A percentile compares a stretch with the other conserved stretches of the same genome.
These are phyloP conservation scores for Conus betulinus DNA, from an alignment of 1,140 invertebrate genomes.

Conservation along the genomic window DNA sequence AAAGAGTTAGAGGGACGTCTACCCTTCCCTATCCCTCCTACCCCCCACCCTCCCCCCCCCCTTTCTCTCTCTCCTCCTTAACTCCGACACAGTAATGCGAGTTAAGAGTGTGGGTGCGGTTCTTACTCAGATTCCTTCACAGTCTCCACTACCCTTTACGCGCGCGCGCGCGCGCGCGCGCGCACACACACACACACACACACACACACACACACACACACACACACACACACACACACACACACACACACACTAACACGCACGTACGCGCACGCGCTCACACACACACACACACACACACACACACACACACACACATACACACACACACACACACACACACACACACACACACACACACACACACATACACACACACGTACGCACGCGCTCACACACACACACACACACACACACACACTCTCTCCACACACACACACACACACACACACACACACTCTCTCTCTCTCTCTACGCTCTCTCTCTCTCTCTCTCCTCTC, in stretches of 20 bases:
- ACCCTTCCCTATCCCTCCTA: too few species aligned
- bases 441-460: conserved; percentile 8
- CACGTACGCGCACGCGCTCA: not conserved
- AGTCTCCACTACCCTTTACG: too few species aligned
- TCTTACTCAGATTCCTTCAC: too few species aligned
- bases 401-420: not conserved
- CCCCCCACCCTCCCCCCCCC: too few species aligned
- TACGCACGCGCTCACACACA: not conserved
- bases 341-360: not conserved
- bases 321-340: conserved; percentile 6
- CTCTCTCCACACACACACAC: not conserved
- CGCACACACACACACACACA: not conserved
- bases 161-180: not conserved
- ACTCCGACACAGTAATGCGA: too few species aligned
- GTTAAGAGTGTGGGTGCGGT: too few species aligned
- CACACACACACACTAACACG: not conserved
- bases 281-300: not conserved
- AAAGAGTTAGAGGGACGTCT: too few species aligned
- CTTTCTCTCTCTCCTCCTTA: too few species aligned
- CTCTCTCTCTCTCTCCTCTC: too few species aligned
- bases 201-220: conserved; percentile 13
- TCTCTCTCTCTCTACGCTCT: too few species aligned
- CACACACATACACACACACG: not conserved
- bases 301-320: not conserved
- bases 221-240: conserved; percentile 9